Conservation (phyloP, 2,888 invertebrate species). For the Caradrina clavipalpis region DNA sequence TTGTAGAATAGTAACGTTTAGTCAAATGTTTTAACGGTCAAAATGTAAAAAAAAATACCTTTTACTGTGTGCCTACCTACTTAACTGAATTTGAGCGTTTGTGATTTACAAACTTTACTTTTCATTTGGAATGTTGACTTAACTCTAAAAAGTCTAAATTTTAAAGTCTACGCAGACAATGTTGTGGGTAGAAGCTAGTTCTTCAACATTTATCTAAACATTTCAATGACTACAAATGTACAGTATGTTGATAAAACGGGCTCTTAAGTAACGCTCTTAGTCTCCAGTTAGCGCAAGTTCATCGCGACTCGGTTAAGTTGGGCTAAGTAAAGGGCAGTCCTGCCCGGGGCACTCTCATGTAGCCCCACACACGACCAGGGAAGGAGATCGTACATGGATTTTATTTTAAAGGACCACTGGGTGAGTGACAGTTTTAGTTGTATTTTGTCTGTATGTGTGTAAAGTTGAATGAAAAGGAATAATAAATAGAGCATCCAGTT, state of each 20-base stretch:
- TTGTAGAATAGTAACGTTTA: too few relatives aligned
- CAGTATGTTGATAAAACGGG: conserved; percentile 34
- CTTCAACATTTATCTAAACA: neutral
- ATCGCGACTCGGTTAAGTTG: conserved; percentile 71
- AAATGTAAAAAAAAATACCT: too few relatives aligned
- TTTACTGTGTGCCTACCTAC: too few relatives aligned
- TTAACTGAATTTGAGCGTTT: too few relatives aligned
- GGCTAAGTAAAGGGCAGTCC: conserved; percentile 57
- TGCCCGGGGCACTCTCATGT: conserved; percentile 51
- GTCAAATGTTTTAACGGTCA: too few relatives aligned
- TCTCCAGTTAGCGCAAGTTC: conserved; percentile 75
- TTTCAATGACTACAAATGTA: conserved; percentile 3
- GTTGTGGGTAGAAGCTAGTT: too few relatives aligned
- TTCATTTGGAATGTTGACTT: too few relatives aligned
- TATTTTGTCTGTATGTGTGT: neutral
- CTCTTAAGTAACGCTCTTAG: conserved; percentile 75
- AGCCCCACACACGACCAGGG: conserved; percentile 10
- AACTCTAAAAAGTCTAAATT: too few relatives aligned
- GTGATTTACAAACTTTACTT: too few relatives aligned
- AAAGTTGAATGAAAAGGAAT: neutral
- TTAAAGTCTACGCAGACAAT: too few relatives aligned
- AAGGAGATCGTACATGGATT: conserved; percentile 41
- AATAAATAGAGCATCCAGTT: too few relatives aligned
- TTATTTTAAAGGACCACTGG: conserved; percentile 47
- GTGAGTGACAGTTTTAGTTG: conserved; percentile 5